Evolutionary conservation across 2,888 invertebrate genomes (phyloP).

Genomic region (Globia sparganii): DNA sequence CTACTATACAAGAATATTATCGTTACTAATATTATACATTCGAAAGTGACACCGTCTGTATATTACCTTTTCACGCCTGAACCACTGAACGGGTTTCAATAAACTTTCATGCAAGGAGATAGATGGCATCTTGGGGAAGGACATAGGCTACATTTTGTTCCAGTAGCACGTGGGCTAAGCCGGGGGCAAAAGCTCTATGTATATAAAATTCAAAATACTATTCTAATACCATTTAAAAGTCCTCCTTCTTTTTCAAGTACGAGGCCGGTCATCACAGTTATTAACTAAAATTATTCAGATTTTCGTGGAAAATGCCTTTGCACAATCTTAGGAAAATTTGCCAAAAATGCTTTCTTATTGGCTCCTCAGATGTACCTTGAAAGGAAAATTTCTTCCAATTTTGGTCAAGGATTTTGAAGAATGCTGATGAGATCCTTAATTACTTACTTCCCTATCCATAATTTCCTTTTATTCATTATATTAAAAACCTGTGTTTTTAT

Average conservation of each 20-base stretch:
- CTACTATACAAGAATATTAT: no score
- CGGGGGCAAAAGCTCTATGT: no score
- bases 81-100: neutral
- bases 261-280: conserved; percentile 17
- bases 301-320: conserved; percentile 23
- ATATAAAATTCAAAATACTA: neutral
- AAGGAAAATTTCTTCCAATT: conserved; percentile 30
- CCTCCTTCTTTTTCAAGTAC: conserved; percentile 13
- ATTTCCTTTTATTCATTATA: neutral
- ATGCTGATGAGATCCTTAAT: conserved; percentile 26
- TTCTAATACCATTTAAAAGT: conserved; percentile 11
- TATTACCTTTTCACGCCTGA: neutral
- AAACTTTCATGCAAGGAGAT: neutral
- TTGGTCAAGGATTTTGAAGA: conserved; percentile 16
- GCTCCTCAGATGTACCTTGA: conserved; percentile 1
- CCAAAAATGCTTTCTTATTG: conserved; percentile 19
- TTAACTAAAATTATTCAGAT: conserved; percentile 50
- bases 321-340: conserved; percentile 21
- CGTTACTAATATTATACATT: no score
- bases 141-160: neutral
- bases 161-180: neutral
- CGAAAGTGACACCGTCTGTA: no score
- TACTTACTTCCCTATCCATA: neutral
- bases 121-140: neutral
- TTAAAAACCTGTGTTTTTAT: neutral